A percentile compares a stretch with the other conserved stretches of the same genome.
Conservation (phyloP, 1,140 invertebrate genomes). For the Apocrypta bakeri region DNA sequence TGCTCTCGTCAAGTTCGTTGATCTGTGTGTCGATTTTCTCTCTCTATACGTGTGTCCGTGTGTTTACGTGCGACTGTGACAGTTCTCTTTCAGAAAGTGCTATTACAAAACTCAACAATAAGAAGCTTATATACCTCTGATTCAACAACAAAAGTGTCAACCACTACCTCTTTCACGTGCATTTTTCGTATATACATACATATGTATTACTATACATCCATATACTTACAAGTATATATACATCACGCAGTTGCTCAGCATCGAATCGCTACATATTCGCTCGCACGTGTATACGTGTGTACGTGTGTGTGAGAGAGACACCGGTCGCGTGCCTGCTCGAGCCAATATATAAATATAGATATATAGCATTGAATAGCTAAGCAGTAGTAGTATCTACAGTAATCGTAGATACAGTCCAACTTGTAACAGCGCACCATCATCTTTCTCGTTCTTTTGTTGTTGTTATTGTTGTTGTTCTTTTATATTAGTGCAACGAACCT, state of each 20-base stretch:
- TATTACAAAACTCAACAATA: slow-evolving; percentile 26
- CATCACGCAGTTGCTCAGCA: not conserved
- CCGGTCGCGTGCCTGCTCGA: not conserved
- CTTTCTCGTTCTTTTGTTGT: too few species aligned
- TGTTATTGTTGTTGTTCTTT: too few species aligned
- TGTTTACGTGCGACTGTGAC: slow-evolving; percentile 33
- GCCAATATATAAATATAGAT: not conserved
- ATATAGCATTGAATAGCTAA: not conserved
- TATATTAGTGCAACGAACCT: too few species aligned
- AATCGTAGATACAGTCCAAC: too few species aligned
- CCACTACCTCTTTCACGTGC: slow-evolving; percentile 26
- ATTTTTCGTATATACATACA: slow-evolving; percentile 1
- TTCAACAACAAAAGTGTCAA: not conserved
- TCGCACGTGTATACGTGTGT: not conserved
- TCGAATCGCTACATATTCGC: not conserved
- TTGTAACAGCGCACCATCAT: too few species aligned
- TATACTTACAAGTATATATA: too few species aligned
- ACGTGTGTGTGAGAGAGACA: not conserved
- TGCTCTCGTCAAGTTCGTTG: not conserved
- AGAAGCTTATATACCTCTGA: not conserved
- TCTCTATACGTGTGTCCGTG: not conserved
- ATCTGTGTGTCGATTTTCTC: not conserved
- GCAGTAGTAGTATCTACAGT: not conserved
- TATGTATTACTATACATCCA: not conserved
- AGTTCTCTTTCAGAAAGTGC: slow-evolving; percentile 35